phyloP scores from a whole-genome alignment of 1,140 invertebrate genomes.

The Elysia chlorotica region DNA sequence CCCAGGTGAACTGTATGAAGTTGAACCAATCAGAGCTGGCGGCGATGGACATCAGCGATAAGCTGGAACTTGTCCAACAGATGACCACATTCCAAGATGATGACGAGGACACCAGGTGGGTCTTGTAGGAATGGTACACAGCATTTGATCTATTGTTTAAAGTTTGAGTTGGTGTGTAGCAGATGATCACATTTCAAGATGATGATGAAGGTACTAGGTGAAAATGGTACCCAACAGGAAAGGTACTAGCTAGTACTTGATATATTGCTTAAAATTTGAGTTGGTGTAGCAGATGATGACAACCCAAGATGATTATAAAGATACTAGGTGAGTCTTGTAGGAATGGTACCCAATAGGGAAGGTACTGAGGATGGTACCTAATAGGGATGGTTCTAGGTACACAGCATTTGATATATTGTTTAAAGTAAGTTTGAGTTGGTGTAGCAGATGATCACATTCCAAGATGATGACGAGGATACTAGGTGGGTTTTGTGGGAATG shows the following conservation, averaged over 20 bases:
- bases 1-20: conserved; percentile 61
- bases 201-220: too few species aligned
- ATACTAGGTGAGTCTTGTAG: not conserved
- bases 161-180: too few species aligned
- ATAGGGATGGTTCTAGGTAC: too few species aligned
- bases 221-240: too few species aligned
- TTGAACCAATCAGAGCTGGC: conserved; percentile 46
- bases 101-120: conserved; percentile 34
- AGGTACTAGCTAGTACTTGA: too few species aligned
- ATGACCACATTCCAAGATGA: conserved; percentile 51
- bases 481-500: not conserved
- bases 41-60: conserved; percentile 47
- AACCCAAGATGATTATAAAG: conserved; percentile 48
- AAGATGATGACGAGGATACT: conserved; percentile 46
- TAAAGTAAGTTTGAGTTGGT: conserved; percentile 46
- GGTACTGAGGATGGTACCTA: too few species aligned
- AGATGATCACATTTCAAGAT: too few species aligned
- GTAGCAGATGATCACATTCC: conserved; percentile 45
- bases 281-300: conserved; percentile 50
- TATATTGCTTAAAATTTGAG: too few species aligned
- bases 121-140: too few species aligned
- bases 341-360: too few species aligned
- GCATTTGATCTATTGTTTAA: too few species aligned
- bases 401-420: too few species aligned
- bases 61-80: conserved; percentile 41